Conservation (phyloP, 2,797 vertebrate genomes). For the Xiphophorus birchmanni region DNA sequence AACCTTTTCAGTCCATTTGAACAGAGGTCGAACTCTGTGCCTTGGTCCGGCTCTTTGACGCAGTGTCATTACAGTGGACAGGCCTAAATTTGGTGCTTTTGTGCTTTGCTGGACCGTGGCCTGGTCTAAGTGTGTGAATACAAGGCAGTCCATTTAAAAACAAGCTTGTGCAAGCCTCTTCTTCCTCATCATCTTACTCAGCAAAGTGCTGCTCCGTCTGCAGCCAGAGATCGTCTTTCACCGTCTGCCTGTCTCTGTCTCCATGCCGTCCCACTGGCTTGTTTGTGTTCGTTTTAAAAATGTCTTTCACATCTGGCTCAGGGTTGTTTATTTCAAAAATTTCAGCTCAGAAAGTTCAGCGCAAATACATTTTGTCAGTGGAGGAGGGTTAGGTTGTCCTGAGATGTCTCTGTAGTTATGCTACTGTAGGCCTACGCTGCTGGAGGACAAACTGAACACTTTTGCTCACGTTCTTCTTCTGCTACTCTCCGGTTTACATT, state of each 20-base stretch:
- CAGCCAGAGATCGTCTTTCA: conserved; percentile 53
- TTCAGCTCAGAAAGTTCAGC: conserved; percentile 8
- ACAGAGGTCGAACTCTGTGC: background rate
- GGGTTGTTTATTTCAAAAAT: conserved; percentile 2
- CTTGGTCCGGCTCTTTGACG: conserved; percentile 27
- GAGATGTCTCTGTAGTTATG: background rate
- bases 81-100: conserved; percentile 19
- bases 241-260: background rate
- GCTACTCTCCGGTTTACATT: background rate
- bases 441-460: background rate
- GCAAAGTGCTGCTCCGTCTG: conserved; percentile 63
- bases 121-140: conserved; percentile 47
- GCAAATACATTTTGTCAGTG: conserved; percentile 6
- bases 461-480: background rate
- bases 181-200: conserved; percentile 56
- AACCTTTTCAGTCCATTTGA: background rate
- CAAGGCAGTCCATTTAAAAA: conserved; percentile 66
- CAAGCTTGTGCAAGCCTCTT: conserved; percentile 54
- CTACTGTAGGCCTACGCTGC: no score
- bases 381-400: background rate
- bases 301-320: background rate
- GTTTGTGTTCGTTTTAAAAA: background rate
- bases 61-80: conserved; percentile 52
- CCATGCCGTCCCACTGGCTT: background rate
- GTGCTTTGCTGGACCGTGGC: conserved; percentile 42